Evolutionary conservation across 2,888 invertebrate genomes (phyloP), one percentile per base, ranked within the genome.

Genomic region (Sinohyriopsis cumingii): DNA sequence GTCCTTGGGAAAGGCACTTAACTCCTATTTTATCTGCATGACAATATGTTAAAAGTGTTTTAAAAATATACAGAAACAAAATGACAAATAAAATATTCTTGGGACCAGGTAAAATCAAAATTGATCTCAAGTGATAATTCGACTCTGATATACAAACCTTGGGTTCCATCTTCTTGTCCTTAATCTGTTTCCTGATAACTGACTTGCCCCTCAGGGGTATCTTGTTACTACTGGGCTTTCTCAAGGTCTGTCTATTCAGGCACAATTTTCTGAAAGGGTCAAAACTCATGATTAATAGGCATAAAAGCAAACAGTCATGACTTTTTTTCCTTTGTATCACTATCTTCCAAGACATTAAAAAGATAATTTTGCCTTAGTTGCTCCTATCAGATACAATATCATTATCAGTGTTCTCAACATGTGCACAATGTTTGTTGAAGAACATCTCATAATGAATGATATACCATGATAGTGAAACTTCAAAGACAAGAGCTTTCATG

Each of bases 171-270:
- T 84, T 84, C 62, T 80, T 82, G 28, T 86, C 83, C 22, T 77
- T 69, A 57, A 79, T 74, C 55, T 79, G 71, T 62, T 83, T 80
- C 68, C 76, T 79, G 24, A 82, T 78, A 18, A 88, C 71, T n/a
- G 86, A 88, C 22, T 82, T 81, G 7, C 87, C 84, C 53, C 88
- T 73, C 67, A 87, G 75, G n/a, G 89, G 89, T 54, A 82, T 80
- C 65, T 85, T 86, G 69, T 88, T 84, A 76, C 89, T 89, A 79
- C 89, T 89, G 1, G 84, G 86, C 67, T 89, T 89, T 22, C 88
- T 74, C 59, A 89, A 72, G 0, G 88, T 88, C 73, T 87, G 86
- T 59, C 88, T 75, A 68, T 85, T 86, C n/a, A 77, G 77, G 63
- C 81, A 80, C 12, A 87, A 66, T 66, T 85, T 84, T 65, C 88